Evolutionary conservation across 2,113 vertebrate genomes (phyloP), one percentile per base, ranked within the genome.

Genomic region (Ammospiza caudacuta): DNA sequence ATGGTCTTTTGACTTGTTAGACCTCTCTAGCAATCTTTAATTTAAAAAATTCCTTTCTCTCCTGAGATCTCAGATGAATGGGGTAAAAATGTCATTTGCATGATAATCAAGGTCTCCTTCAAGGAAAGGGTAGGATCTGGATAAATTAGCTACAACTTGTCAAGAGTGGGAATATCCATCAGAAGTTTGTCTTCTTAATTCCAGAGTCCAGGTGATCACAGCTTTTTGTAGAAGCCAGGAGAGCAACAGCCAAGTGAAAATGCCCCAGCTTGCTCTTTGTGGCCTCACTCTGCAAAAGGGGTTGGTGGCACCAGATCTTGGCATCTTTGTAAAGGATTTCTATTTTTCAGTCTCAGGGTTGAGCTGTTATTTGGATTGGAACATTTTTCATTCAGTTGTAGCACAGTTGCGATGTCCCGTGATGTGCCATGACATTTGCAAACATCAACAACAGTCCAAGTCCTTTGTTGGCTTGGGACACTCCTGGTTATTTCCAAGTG

Each of bases 381-480:
- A 64, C 8, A 7, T 33, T 78, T 81, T 70, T n/a, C 4, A 25
- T 75, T 83, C 39, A 13, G 22, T 41, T 79, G 51, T 44, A 51
- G 62, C 1, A 1, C 7, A 70, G 43, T 39, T 0, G 1, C 6
- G 3, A 64, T 54, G 64, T 75, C 44, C 59, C 31, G 5, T 21
- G n/a, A 37, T 1, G 2, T 27, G 19, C 47, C 3, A 2, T 9
- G 69, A 49, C 41, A 5, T 47, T 54, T 82, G 28, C 13, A 75
- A 44, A 66, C 57, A 19, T 25, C 52, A 55, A 2, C 27, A 83
- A 4, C 12, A 16, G 33, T 29, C 61, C 29, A 55, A 55, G 67
- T 7, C 62, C 46, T 69, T 62, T 4, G 1, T 4, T 69, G 58
- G 22, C 37, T 54, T 5, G 2, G n/a, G 82, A 28, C 25, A 43